A percentile compares a stretch with the other conserved stretches of the same genome.
Conservation (phyloP, 2,888 invertebrate genomes). For the Drosophila pseudotakahashii region DNA sequence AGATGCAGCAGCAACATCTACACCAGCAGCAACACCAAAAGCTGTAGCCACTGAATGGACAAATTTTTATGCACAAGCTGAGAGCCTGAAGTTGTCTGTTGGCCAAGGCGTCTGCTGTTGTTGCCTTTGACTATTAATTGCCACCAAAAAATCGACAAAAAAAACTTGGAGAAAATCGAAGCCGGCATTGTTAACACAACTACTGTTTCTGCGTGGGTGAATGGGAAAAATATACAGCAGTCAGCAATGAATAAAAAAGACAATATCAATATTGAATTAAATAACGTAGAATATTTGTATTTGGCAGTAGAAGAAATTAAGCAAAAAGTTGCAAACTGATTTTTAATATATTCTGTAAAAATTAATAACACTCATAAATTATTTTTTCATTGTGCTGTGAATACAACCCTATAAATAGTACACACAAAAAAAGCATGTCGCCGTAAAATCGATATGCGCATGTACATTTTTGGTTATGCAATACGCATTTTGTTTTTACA, state of each 20-base stretch:
- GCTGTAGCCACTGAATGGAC: slow-evolving; percentile 51
- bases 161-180: slow-evolving; percentile 16
- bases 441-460: too few relatives aligned
- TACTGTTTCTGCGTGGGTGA: slow-evolving; percentile 56
- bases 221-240: slow-evolving; percentile 42
- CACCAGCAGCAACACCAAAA: slow-evolving; percentile 16
- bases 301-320: too few relatives aligned
- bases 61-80: slow-evolving; percentile 70
- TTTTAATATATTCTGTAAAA: too few relatives aligned
- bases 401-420: too few relatives aligned
- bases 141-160: slow-evolving; percentile 43
- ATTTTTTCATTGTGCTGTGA: too few relatives aligned
- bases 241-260: slow-evolving; percentile 50
- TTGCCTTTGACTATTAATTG: slow-evolving; percentile 73
- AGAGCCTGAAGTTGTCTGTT: slow-evolving; percentile 22
- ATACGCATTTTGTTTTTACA: too few relatives aligned
- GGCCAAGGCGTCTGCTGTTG: slow-evolving; percentile 49
- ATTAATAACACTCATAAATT: too few relatives aligned
- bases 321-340: too few relatives aligned
- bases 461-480: too few relatives aligned
- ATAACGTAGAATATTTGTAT: background rate
- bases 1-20: slow-evolving; percentile 17
- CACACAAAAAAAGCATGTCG: too few relatives aligned
- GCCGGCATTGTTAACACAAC: slow-evolving; percentile 29
- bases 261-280: background rate